phyloP scores from a whole-genome alignment of 2,797 vertebrate species.

The Labeo calbasu region DNA sequence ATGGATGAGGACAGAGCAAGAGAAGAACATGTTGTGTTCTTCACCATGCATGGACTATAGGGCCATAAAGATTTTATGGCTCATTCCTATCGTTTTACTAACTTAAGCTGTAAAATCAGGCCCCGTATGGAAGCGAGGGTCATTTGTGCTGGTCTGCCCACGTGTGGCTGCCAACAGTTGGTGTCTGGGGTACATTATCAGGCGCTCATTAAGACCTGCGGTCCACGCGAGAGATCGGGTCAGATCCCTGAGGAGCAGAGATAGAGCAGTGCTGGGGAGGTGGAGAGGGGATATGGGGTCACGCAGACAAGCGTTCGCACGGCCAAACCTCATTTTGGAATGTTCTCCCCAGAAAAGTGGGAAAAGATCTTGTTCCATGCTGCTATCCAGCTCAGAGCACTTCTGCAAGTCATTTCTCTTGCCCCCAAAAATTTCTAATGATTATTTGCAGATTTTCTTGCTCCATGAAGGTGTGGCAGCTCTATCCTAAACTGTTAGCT shows the following conservation, averaged over 20 bases:
- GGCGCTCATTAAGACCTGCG: conserved; percentile 52
- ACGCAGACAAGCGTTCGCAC: conserved; percentile 5
- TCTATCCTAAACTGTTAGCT: neutral
- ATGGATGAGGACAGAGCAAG: conserved; percentile 43
- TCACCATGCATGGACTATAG: conserved; percentile 56
- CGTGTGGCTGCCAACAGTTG: conserved; percentile 48
- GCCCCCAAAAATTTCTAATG: conserved; percentile 27
- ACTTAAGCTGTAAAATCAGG: conserved; percentile 62
- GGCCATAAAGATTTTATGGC: conserved; percentile 69
- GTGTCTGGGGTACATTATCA: conserved; percentile 58
- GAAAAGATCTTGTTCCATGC: conserved; percentile 37
- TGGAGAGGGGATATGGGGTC: conserved; percentile 29
- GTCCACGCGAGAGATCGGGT: conserved; percentile 36
- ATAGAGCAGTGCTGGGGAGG: conserved; percentile 10
- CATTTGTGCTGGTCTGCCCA: conserved; percentile 51
- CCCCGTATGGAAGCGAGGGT: conserved; percentile 56
- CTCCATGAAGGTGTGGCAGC: neutral
- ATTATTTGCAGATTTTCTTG: conserved; percentile 54
- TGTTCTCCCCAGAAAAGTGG: conserved; percentile 33
- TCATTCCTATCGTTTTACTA: conserved; percentile 73
- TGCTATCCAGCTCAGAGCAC: conserved; percentile 42
- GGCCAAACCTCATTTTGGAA: conserved; percentile 40
- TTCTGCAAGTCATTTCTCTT: conserved; percentile 40
- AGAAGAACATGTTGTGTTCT: conserved; percentile 66
- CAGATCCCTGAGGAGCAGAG: conserved; percentile 26